Evolutionary conservation across 92 coral and sea anemone genomes (phyloP), one percentile per base, ranked within the genome.

Genomic region (Bergia puertoricense): DNA sequence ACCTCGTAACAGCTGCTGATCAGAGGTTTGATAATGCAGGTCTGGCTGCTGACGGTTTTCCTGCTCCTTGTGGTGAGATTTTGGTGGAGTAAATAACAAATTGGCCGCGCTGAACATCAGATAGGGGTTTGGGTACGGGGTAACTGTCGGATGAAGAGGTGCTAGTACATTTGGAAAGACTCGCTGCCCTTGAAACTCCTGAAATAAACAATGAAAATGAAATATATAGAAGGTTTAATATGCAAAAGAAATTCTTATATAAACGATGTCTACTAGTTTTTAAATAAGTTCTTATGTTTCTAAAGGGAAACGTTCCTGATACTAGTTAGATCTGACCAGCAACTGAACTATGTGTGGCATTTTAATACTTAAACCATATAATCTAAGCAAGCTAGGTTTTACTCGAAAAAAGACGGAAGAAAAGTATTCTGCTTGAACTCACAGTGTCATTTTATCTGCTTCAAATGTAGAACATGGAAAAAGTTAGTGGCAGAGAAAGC

Each of bases 41-140:
- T 41, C 50, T 0, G 2, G 38, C 43, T 51, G 67, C 44, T 79
- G 82, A 46, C 4, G 45, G 81, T 16, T 50, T 48, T 46, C 81
- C 16, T 51, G 82, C 20, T 51, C 41, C 40, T 30, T 78, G 57
- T 78, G 39, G 8, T 23, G 41, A 38, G 11, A 23, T n/a, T 38
- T 13, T 37, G 82, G 65, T 22, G 82, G 66, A 30, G 39, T 50
- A 79, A 50, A 79, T 37, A 87, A 66, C 15, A 92, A 89, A 73
- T 93, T 93, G 20, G 97, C 97, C n/a, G 90, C 86, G 57, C 90
- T 91, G 82, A 93, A 91, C 97, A 93, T 93, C 74, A 85, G 40
- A 6, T 88, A 79, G 7, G 89, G 91, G 82, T 88, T 92, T 18
- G 97, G 97, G 83, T 94, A 94, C 85, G 85, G 23, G 37, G 9